A percentile compares a stretch with the other conserved stretches of the same genome.
Conservation (phyloP, 2,888 invertebrate genomes). For the Hydroisotoma schaefferi region DNA sequence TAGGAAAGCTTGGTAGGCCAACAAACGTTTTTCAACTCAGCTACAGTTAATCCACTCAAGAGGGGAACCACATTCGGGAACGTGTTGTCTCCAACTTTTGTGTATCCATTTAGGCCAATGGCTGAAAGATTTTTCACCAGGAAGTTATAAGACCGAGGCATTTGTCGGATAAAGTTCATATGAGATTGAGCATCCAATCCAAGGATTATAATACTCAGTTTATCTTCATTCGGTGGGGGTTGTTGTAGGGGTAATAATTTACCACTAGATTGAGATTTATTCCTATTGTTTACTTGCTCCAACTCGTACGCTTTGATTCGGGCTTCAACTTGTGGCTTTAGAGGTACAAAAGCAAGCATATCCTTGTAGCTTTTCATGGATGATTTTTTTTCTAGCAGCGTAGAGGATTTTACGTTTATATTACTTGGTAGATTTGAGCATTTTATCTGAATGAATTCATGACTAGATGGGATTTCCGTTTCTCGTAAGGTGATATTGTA, state of each 20-base stretch:
- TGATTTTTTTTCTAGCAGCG: background rate
- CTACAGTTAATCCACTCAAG: constrained; percentile 66
- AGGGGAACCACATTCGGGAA: constrained; percentile 80
- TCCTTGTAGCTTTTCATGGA: constrained; percentile 59
- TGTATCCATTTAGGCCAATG: constrained; percentile 80
- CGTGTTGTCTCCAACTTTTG: constrained; percentile 91
- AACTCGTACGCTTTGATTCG: constrained; percentile 42
- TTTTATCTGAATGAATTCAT: constrained; percentile 31
- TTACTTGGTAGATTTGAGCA: constrained; percentile 3
- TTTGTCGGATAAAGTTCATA: constrained; percentile 74
- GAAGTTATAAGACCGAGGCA: constrained; percentile 55
- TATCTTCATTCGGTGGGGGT: background rate
- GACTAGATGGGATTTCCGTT: constrained; percentile 18
- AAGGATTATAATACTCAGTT: constrained; percentile 67
- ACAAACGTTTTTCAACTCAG: constrained; percentile 64
- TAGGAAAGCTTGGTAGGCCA: constrained; percentile 59
- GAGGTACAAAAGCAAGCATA: constrained; percentile 64
- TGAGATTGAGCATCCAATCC: constrained; percentile 84
- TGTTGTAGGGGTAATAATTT: background rate
- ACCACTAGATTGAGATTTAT: background rate
- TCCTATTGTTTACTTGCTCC: background rate
- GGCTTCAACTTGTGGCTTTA: constrained; percentile 49
- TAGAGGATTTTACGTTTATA: background rate
- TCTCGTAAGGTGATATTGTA: constrained; percentile 11
- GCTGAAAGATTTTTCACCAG: constrained; percentile 62